These are phyloP conservation scores for Sitta carolinensis DNA, from an alignment of 2,797 vertebrate species.

Conservation along the genomic window DNA sequence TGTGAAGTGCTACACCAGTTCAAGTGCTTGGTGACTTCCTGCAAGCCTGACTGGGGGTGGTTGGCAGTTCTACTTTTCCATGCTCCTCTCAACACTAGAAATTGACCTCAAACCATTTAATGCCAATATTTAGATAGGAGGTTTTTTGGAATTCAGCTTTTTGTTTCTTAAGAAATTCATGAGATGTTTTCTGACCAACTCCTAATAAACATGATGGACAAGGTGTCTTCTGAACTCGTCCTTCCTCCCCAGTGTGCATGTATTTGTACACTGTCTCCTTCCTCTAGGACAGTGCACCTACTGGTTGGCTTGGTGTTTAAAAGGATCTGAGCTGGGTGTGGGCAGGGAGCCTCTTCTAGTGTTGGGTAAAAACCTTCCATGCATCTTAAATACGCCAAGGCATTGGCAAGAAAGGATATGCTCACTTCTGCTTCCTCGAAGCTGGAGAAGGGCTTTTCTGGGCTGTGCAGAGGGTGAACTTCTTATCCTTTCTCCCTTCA, in stretches of 20 bases:
- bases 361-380: neutral
- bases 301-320: neutral
- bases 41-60: neutral
- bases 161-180: neutral
- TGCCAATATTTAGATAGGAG: neutral
- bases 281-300: neutral
- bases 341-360: neutral
- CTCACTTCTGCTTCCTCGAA: neutral
- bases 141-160: neutral
- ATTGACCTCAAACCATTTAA: neutral
- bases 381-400: neutral
- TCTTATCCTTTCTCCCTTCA: neutral
- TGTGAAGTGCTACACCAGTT: neutral
- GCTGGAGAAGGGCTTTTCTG: neutral
- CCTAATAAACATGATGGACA: neutral
- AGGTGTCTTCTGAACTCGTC: neutral
- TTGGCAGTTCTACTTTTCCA: neutral
- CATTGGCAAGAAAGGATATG: neutral
- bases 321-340: neutral
- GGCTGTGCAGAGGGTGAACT: neutral
- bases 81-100: neutral
- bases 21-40: neutral
- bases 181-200: neutral
- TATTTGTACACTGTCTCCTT: neutral
- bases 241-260: neutral